Conservation (phyloP, 2,797 vertebrate species). For the Schizopygopsis pylzovi region DNA sequence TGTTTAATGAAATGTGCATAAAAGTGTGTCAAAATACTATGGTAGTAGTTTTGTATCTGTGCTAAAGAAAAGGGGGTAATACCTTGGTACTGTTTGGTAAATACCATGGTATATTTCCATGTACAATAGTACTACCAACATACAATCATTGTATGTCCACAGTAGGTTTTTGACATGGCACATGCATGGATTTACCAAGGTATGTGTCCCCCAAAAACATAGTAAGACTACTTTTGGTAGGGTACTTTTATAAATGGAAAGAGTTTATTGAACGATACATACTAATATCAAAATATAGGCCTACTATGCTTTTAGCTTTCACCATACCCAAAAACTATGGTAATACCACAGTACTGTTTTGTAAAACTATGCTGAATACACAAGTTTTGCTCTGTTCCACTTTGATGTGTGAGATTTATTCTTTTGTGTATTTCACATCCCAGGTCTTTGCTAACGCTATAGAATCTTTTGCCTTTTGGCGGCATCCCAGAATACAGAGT, state of each 20-base stretch:
- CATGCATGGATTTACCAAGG: neutral
- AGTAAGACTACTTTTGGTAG: neutral
- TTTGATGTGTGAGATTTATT: constrained; percentile 38
- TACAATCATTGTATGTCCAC: neutral
- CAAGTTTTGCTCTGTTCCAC: neutral
- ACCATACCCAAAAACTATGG: too few relatives aligned
- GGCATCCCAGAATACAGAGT: constrained; percentile 12
- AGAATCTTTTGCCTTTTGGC: constrained; percentile 23
- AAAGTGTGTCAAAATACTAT: neutral
- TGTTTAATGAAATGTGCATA: neutral
- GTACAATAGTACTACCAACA: neutral
- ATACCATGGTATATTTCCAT: neutral
- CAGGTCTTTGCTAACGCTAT: neutral
- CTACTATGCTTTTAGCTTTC: neutral
- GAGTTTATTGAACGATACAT: neutral
- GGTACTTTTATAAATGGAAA: neutral
- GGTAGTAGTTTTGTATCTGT: neutral
- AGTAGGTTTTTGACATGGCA: neutral
- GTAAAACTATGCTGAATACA: neutral
- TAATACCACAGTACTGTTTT: neutral
- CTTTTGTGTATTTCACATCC: constrained; percentile 17
- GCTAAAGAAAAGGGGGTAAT: neutral
- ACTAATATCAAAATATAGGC: neutral
- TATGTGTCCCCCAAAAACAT: neutral
- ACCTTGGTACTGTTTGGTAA: neutral